phyloP scores from a whole-genome alignment of 2,797 vertebrate genomes.

The Semotilus atromaculatus region DNA sequence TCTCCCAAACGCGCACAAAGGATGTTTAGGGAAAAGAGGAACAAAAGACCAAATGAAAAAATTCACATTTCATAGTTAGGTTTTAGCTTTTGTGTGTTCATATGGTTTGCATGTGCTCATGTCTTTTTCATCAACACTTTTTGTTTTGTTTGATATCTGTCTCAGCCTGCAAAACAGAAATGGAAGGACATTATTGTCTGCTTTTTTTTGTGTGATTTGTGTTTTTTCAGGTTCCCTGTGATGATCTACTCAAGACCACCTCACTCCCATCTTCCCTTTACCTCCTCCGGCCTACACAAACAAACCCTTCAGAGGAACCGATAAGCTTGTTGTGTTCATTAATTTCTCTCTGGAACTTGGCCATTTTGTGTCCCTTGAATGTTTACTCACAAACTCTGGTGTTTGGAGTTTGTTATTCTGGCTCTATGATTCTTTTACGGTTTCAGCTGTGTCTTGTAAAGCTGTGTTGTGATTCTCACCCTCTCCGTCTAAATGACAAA shows the following conservation, averaged over 20 bases:
- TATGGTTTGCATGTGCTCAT: conserved; percentile 74
- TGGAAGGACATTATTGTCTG: conserved; percentile 19
- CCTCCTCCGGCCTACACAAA: conserved; percentile 62
- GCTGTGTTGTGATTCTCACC: not conserved
- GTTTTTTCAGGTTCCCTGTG: conserved; percentile 53
- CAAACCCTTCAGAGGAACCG: conserved; percentile 59
- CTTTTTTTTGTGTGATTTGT: conserved; percentile 34
- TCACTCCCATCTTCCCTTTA: conserved; percentile 38
- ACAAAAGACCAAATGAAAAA: conserved; percentile 57
- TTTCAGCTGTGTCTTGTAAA: conserved; percentile 3
- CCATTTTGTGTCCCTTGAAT: conserved; percentile 57
- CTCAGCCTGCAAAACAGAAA: conserved; percentile 41
- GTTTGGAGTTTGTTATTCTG: conserved; percentile 21
- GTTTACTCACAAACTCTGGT: conserved; percentile 30
- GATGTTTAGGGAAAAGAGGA: conserved; percentile 70
- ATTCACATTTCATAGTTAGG: conserved; percentile 70
- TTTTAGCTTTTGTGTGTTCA: conserved; percentile 79
- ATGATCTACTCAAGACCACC: conserved; percentile 40
- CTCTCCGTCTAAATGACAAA: not conserved
- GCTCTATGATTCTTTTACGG: not conserved
- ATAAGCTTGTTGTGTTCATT: conserved; percentile 58
- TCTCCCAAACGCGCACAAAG: conserved; percentile 55
- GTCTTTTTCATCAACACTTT: conserved; percentile 73
- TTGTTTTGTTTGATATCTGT: conserved; percentile 65
- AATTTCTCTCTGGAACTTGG: conserved; percentile 41